Evolutionary conservation across 1,140 invertebrate species (phyloP).

Genomic region (Triops longicaudatus): DNA sequence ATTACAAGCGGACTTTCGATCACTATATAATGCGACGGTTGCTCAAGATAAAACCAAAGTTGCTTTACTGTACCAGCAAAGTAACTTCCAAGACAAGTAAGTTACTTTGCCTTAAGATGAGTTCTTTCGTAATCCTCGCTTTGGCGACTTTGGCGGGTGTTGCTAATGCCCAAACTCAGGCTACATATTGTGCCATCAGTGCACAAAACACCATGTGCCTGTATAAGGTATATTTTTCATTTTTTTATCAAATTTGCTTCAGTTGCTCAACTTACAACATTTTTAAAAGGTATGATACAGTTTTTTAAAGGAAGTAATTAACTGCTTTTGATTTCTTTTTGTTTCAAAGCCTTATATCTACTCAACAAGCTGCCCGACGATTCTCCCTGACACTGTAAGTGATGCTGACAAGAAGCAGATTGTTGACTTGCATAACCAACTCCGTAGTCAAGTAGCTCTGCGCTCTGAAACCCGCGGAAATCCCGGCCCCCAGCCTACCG

Average conservation of each 20-base stretch:
- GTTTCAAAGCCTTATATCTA: background rate
- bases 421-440: constrained; percentile 60
- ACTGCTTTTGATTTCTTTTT: background rate
- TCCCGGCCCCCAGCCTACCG: constrained; percentile 57
- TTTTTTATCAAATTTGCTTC: too few relatives aligned
- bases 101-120: background rate
- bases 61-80: background rate
- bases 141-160: background rate
- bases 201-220: background rate
- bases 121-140: background rate
- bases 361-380: background rate
- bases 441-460: constrained; percentile 63
- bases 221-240: background rate
- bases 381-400: background rate
- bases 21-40: too few relatives aligned
- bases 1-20: too few relatives aligned
- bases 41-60: background rate
- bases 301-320: background rate
- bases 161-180: background rate
- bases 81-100: too few relatives aligned
- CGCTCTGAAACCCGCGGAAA: constrained; percentile 52
- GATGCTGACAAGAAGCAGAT: background rate
- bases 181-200: background rate
- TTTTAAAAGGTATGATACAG: too few relatives aligned
- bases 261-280: too few relatives aligned